Conservation (phyloP, 2,888 invertebrate species). For the Yponomeuta evonymella region DNA sequence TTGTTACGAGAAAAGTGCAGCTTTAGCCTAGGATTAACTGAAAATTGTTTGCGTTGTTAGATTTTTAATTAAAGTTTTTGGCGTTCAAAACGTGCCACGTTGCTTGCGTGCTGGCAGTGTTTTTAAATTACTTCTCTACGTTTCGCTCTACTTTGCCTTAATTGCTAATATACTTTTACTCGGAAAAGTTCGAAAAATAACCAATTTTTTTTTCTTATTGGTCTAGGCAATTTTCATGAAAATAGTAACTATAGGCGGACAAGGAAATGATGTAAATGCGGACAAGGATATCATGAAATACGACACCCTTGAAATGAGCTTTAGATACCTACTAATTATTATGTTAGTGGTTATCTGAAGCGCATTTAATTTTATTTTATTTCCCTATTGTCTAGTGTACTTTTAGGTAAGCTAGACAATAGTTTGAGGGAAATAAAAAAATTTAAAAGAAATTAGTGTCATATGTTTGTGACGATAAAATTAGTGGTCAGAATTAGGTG, state of each 20-base stretch:
- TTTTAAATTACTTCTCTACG: conserved; percentile 11
- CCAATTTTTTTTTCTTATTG: neutral
- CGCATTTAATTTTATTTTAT: too few relatives aligned
- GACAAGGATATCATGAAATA: too few relatives aligned
- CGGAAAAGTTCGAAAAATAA: neutral
- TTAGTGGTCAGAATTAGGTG: too few relatives aligned
- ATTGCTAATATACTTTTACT: conserved; percentile 2
- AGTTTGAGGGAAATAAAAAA: too few relatives aligned
- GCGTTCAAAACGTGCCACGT: neutral
- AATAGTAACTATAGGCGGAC: neutral
- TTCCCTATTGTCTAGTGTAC: too few relatives aligned
- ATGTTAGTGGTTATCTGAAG: too few relatives aligned
- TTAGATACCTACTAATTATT: too few relatives aligned
- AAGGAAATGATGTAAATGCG: too few relatives aligned
- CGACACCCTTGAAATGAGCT: too few relatives aligned
- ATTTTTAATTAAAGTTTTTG: conserved; percentile 14
- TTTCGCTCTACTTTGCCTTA: conserved; percentile 7
- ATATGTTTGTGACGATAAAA: too few relatives aligned
- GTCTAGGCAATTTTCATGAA: neutral
- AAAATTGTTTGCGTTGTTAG: conserved; percentile 7
- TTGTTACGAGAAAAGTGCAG: conserved; percentile 4
- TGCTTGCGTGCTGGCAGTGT: conserved; percentile 10
- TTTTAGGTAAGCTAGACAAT: too few relatives aligned
- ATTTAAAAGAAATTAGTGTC: too few relatives aligned
- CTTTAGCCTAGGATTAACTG: neutral